Evolutionary conservation across 2,113 vertebrate genomes (phyloP).

Genomic region (Cyprinodon tularosa): DNA sequence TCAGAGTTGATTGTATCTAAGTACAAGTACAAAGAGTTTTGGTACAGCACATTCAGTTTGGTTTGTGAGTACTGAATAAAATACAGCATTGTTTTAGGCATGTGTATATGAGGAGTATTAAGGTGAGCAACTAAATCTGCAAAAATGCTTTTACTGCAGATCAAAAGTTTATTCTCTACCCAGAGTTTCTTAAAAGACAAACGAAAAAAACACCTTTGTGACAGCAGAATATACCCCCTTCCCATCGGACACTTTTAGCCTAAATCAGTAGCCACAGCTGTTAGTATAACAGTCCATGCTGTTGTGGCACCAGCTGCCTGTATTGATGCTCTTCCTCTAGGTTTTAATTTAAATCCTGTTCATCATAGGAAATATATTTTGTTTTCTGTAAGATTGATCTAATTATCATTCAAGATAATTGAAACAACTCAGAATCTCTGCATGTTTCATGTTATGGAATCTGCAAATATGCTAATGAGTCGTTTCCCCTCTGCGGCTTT

Average conservation of each 20-base stretch:
- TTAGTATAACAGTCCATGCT: background rate
- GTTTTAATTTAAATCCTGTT: background rate
- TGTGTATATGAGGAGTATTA: background rate
- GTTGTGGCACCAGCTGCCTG: background rate
- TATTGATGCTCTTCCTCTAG: background rate
- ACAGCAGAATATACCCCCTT: background rate
- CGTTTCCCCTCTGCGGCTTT: background rate
- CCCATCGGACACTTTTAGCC: background rate
- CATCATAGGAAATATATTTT: background rate
- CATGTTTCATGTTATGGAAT: background rate
- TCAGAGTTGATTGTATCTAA: too few relatives aligned
- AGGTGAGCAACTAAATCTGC: background rate
- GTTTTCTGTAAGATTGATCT: background rate
- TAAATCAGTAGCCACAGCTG: background rate
- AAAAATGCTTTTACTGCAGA: background rate
- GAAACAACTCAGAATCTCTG: background rate
- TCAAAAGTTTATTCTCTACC: background rate
- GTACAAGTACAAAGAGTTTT: too few relatives aligned
- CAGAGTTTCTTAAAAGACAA: background rate
- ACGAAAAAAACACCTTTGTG: too few relatives aligned
- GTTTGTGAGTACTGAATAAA: background rate
- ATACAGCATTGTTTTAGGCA: background rate
- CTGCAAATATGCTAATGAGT: background rate
- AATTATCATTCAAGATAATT: background rate
- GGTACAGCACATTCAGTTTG: too few relatives aligned